Percentiles rank a stretch among this genome's conserved stretches.
phyloP scores from a whole-genome alignment of 2,797 vertebrate species.

The Borostomias antarcticus region DNA sequence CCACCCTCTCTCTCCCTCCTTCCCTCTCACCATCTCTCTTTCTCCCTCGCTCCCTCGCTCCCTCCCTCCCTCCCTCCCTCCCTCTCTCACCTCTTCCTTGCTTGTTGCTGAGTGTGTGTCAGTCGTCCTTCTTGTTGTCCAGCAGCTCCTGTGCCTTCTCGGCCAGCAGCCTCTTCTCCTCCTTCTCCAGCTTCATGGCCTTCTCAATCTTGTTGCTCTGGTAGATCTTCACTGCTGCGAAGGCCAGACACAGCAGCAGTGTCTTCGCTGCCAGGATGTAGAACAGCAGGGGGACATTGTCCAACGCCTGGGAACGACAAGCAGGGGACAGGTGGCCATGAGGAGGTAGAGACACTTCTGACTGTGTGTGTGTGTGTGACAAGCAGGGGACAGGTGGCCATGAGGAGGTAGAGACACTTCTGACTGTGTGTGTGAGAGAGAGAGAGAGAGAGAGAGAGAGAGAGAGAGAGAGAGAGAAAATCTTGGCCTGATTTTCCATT shows the following conservation, averaged over 20 bases:
- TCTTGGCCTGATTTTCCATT: too few species aligned
- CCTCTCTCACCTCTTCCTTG: neutral
- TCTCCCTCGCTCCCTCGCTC: neutral
- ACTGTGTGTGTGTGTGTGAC: neutral
- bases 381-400: neutral
- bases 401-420: neutral
- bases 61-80: neutral
- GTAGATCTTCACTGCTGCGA: conserved; percentile 90
- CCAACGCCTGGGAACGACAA: conserved; percentile 89
- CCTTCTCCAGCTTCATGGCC: conserved; percentile 73
- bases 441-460: too few species aligned
- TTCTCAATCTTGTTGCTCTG: conserved; percentile 82
- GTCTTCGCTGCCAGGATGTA: conserved; percentile 96
- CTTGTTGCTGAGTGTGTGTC: conserved; percentile 45
- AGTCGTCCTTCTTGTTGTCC: conserved; percentile 82
- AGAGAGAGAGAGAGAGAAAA: too few species aligned
- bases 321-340: neutral
- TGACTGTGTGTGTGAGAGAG: neutral
- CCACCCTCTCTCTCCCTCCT: neutral
- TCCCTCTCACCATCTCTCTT: neutral
- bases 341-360: neutral
- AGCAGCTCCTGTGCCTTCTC: conserved; percentile 69
- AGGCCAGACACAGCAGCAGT: conserved; percentile 86
- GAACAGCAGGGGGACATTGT: conserved; percentile 88
- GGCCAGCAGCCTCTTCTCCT: conserved; percentile 65